Conservation (phyloP, 2,113 vertebrate species). For the Monopterus albus region DNA sequence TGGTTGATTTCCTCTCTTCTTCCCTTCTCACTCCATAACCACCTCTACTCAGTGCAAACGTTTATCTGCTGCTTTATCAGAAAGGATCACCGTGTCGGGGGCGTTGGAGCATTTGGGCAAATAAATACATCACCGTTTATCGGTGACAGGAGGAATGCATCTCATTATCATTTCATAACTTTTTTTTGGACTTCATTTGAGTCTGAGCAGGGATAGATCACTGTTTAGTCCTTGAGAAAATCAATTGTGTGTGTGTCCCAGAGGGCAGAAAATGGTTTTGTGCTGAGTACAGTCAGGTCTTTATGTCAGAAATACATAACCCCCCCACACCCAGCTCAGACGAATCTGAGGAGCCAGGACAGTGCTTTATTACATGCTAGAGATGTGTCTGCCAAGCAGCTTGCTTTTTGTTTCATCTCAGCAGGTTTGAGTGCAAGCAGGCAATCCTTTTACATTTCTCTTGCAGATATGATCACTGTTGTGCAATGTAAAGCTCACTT, state of each 20-base stretch:
- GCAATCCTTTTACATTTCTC: slow-evolving; percentile 54
- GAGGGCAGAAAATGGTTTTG: slow-evolving; percentile 50
- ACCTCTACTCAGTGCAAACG: slow-evolving; percentile 22
- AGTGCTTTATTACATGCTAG: slow-evolving; percentile 66
- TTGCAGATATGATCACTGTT: slow-evolving; percentile 52
- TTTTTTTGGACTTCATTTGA: slow-evolving; percentile 52
- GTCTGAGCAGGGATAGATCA: slow-evolving; percentile 61
- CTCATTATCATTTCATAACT: slow-evolving; percentile 47
- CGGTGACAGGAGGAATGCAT: background rate
- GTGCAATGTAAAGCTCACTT: slow-evolving; percentile 58
- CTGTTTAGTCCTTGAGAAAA: slow-evolving; percentile 65
- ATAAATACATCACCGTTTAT: slow-evolving; percentile 33
- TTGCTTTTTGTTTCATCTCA: slow-evolving; percentile 70
- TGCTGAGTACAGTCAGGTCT: slow-evolving; percentile 53
- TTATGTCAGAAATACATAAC: slow-evolving; percentile 71
- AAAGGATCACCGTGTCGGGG: slow-evolving; percentile 13
- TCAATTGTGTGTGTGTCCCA: slow-evolving; percentile 58
- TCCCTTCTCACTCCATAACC: slow-evolving; percentile 33
- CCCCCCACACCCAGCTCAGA: slow-evolving; percentile 48
- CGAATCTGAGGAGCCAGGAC: slow-evolving; percentile 48
- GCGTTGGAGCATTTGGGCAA: slow-evolving; percentile 5
- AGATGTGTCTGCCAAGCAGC: slow-evolving; percentile 64
- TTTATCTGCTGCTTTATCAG: slow-evolving; percentile 45
- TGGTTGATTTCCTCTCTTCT: slow-evolving; percentile 60
- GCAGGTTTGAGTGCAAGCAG: slow-evolving; percentile 61